phyloP scores from a whole-genome alignment of 2,797 vertebrate genomes.

The Darevskia nairensis region DNA sequence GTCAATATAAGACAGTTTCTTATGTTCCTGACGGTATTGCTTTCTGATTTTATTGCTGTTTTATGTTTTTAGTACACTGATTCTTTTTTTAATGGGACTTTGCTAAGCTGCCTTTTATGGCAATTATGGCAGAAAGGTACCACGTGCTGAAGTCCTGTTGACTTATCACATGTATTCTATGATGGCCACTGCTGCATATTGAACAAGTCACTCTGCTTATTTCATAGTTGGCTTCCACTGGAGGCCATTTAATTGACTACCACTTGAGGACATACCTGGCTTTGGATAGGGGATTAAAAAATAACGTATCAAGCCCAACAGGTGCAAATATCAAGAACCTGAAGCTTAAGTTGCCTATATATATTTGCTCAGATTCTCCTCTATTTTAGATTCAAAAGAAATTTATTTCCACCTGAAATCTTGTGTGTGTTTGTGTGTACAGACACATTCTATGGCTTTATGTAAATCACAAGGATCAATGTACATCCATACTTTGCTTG shows the following conservation, averaged over 20 bases:
- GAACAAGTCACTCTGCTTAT: background rate
- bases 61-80: background rate
- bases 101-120: background rate
- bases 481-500: constrained; percentile 14
- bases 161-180: background rate
- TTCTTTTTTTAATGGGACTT: background rate
- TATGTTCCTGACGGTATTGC: background rate
- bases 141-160: background rate
- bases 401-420: background rate
- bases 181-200: background rate
- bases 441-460: constrained; percentile 13
- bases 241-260: background rate
- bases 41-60: background rate
- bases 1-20: too few species aligned
- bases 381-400: background rate
- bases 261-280: background rate
- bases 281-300: background rate
- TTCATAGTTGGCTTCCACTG: background rate
- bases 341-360: background rate
- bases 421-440: background rate
- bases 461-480: constrained; percentile 36
- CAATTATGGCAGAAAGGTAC: background rate
- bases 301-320: background rate
- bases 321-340: background rate
- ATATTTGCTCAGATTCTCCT: background rate